These are phyloP conservation scores for Daphoenositta chrysoptera DNA, from an alignment of 2,113 vertebrate species.

Conservation along the genomic window DNA sequence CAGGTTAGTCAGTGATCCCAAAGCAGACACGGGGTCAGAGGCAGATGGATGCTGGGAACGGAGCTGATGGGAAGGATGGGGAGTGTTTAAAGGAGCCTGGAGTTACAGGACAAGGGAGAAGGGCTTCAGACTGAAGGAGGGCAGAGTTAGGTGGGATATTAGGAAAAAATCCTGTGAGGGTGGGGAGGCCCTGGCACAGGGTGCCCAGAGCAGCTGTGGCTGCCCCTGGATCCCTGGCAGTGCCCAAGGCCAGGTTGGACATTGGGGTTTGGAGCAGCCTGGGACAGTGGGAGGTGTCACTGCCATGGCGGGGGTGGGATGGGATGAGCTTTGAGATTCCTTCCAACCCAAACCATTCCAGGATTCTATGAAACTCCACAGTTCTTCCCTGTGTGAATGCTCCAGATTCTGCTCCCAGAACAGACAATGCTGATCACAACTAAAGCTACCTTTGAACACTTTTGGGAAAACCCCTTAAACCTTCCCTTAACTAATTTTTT, in stretches of 20 bases:
- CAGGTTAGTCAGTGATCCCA: not conserved
- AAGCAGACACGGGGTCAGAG: not conserved
- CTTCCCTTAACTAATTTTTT: not conserved
- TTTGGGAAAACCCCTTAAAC: not conserved
- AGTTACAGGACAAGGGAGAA: not conserved
- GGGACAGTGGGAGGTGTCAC: not conserved
- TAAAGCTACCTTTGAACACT: not conserved
- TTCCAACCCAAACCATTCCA: not conserved
- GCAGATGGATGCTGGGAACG: not conserved
- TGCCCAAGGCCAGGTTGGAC: not conserved
- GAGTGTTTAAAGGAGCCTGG: not conserved
- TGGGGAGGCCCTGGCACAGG: not conserved
- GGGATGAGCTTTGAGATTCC: not conserved
- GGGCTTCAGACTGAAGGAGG: not conserved
- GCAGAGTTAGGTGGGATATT: not conserved
- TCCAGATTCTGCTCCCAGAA: not conserved
- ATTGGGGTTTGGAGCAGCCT: not conserved
- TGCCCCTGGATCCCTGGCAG: not conserved
- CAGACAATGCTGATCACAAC: not conserved
- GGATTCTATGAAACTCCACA: not conserved
- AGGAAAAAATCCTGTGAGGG: not conserved
- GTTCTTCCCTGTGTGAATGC: not conserved
- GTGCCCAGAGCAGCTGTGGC: not conserved
- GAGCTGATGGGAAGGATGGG: not conserved
- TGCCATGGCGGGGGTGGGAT: not conserved